These are phyloP conservation scores for Apogon hyalosoma DNA, from an alignment of 2,797 vertebrate species.

Conservation along the genomic window DNA sequence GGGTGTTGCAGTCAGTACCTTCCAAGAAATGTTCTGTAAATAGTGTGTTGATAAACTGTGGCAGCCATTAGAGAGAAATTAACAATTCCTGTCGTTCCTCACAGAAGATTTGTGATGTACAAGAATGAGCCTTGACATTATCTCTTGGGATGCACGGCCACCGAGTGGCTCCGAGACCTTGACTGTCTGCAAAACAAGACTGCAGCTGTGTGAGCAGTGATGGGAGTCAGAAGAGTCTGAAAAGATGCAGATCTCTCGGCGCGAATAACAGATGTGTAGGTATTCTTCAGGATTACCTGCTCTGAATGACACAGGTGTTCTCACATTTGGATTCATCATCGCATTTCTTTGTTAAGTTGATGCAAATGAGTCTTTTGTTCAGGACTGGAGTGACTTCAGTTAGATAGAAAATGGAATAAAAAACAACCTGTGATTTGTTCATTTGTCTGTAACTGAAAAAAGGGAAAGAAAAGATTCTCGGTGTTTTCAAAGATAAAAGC, in stretches of 20 bases:
- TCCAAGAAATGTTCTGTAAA: conserved; percentile 25
- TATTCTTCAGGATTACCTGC: not conserved
- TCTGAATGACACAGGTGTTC: not conserved
- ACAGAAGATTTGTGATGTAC: conserved; percentile 35
- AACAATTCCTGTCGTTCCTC: conserved; percentile 44
- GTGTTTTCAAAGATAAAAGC: too few relatives aligned
- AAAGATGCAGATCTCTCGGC: conserved; percentile 4
- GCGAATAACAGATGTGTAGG: not conserved
- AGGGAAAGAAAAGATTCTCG: too few relatives aligned
- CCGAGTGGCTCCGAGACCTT: conserved; percentile 72
- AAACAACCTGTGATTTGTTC: too few relatives aligned
- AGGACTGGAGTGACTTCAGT: too few relatives aligned
- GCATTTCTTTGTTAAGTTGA: too few relatives aligned
- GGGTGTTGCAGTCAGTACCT: not conserved
- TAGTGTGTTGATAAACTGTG: conserved; percentile 21
- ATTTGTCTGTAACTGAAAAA: too few relatives aligned
- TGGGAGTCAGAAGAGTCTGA: conserved; percentile 40
- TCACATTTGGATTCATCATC: not conserved
- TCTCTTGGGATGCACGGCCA: conserved; percentile 58
- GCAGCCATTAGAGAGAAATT: conserved; percentile 21
- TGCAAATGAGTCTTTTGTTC: too few relatives aligned
- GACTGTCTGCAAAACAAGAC: conserved; percentile 79
- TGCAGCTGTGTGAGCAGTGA: conserved; percentile 74
- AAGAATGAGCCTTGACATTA: conserved; percentile 65
- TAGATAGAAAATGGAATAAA: too few relatives aligned